These are phyloP conservation scores for Sinodicranocentrus sp. DNA, from an alignment of 2,888 invertebrate species.

Conservation along the genomic window DNA sequence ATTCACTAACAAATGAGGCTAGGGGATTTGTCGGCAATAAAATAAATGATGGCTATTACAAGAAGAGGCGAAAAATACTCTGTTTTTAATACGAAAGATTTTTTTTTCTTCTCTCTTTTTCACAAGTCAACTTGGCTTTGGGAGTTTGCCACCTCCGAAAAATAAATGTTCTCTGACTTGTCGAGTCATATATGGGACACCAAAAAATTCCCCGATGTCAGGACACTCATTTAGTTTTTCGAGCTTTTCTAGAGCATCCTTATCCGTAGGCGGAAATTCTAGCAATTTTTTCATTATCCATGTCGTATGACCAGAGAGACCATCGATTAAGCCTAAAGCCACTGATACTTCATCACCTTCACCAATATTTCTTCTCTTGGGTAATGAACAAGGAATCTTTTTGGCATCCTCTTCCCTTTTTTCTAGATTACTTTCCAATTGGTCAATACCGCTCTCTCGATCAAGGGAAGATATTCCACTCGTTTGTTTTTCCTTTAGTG, in stretches of 20 bases:
- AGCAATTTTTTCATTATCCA: conserved; percentile 44
- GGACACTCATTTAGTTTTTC: conserved; percentile 10
- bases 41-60: too few species aligned
- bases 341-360: conserved; percentile 44
- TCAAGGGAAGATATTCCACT: too few species aligned
- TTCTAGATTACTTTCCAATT: neutral
- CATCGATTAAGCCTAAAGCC: conserved; percentile 37
- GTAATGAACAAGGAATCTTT: neutral
- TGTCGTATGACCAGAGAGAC: conserved; percentile 40
- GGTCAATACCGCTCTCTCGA: too few species aligned
- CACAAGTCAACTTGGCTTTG: too few species aligned
- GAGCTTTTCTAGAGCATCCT: neutral
- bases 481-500: too few species aligned
- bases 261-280: conserved; percentile 21
- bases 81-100: too few species aligned
- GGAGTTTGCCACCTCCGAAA: conserved; percentile 9
- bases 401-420: neutral
- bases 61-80: too few species aligned
- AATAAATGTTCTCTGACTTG: conserved; percentile 16
- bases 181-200: conserved; percentile 15
- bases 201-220: conserved; percentile 42
- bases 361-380: conserved; percentile 12
- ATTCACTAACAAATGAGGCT: too few species aligned
- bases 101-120: too few species aligned
- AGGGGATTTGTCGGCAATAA: too few species aligned